phyloP scores from a whole-genome alignment of 2,113 vertebrate species.

The Thunnus thynnus region DNA sequence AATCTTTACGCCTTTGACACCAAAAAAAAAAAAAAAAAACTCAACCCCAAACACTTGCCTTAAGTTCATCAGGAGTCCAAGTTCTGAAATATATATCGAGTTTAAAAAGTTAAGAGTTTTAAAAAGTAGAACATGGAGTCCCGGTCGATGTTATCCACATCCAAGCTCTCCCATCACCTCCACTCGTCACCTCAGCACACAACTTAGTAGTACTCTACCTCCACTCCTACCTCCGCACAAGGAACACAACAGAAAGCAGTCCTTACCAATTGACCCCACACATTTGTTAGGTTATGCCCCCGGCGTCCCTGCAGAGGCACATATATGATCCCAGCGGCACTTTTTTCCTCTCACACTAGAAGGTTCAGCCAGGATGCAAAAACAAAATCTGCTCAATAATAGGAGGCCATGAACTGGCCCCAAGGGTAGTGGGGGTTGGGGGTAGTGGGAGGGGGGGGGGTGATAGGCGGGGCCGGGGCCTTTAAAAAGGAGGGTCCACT shows the following conservation, averaged over 20 bases:
- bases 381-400: slow-evolving; percentile 82
- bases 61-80: slow-evolving; percentile 65
- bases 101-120: neutral
- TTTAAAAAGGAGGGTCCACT: slow-evolving; percentile 82
- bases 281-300: slow-evolving; percentile 87
- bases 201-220: slow-evolving; percentile 53
- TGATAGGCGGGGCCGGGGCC: slow-evolving; percentile 8
- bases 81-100: slow-evolving; percentile 36
- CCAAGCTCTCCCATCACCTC: slow-evolving; percentile 35
- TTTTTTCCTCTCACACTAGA: slow-evolving; percentile 78
- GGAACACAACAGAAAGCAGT: slow-evolving; percentile 55
- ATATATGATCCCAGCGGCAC: slow-evolving; percentile 80
- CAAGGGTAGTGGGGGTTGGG: neutral
- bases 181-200: slow-evolving; percentile 23
- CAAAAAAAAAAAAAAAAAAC: neutral
- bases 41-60: slow-evolving; percentile 47
- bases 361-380: slow-evolving; percentile 83
- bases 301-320: slow-evolving; percentile 76
- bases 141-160: slow-evolving; percentile 23
- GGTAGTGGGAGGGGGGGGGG: neutral
- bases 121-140: slow-evolving; percentile 21
- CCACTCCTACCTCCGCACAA: slow-evolving; percentile 46
- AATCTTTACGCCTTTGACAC: neutral
- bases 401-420: slow-evolving; percentile 72
- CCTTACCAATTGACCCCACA: slow-evolving; percentile 89